Base-by-base conservation (phyloP, 30 jellyfish, hydroid and myxozoan species). In the Chrysaora quinquecirrha region DNA sequence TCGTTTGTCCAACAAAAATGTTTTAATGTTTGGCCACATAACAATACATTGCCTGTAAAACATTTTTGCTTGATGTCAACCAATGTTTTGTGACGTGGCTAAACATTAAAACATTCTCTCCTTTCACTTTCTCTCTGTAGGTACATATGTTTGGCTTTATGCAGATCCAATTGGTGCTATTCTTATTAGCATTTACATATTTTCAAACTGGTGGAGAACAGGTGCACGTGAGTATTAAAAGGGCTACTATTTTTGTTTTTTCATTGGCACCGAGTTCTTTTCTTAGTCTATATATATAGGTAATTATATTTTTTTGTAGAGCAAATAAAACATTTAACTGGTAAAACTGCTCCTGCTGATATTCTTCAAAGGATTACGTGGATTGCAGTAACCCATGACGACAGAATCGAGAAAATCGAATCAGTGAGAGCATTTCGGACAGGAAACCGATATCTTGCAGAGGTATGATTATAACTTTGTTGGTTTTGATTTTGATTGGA, bases 161-260 rank as follows among this genome's bases (percentile, higher is more conserved):
- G 90, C 95, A 21, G 97, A 89, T 75, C 93, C 95, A 6, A 66
- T 89, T 48, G 94, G 90, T 14, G 97, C 95, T 0, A 79, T 89
- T 29, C 6, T 81, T 11, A 67, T 78, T 54, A 89, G 97, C 25
- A 46, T 82, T 31, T 89, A 89, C 76, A 80, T 89, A 3, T 89
- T 83, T 80, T 49, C 27, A 11, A 82, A 71, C 24, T 89, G 97
- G 97, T 80, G 90, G 92, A 52, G 38, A 28, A 82, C 86, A 0
- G 97, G 94, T 12, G 84, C 84, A 34, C 76, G 96, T 86, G 58
- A 86, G 89, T 31, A n/a, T 3, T 58, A 19, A 11, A 12, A 11
- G 12, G 62, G 12, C 12, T 11, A 1, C 10, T 43, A 21, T 43
- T 14, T 7, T 1, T 2, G 1, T 6, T 48, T 18, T 75, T 75